A percentile compares a stretch with the other conserved stretches of the same genome.
These are phyloP conservation scores for Ophraella communa DNA, from an alignment of 2,888 invertebrate species.

Conservation along the genomic window DNA sequence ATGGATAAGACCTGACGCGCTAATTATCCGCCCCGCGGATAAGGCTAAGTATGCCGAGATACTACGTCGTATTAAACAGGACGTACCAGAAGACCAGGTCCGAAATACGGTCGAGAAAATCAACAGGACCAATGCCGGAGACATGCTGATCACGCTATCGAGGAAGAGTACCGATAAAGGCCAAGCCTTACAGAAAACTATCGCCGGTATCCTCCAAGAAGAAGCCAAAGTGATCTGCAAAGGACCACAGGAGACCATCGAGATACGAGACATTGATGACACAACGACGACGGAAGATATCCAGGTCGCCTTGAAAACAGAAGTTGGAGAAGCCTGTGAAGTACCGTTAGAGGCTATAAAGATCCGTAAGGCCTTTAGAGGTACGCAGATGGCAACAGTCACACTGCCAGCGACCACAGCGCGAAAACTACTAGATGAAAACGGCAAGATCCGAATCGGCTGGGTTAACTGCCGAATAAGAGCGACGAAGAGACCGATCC, in stretches of 20 bases:
- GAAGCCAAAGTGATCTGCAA: background rate
- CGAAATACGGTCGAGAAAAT: too few relatives aligned
- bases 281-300: background rate
- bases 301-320: background rate
- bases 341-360: background rate
- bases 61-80: background rate
- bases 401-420: background rate
- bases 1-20: background rate
- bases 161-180: too few relatives aligned
- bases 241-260: background rate
- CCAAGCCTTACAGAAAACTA: background rate
- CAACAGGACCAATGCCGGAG: background rate
- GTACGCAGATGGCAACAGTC: background rate
- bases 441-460: background rate
- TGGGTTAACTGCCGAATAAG: too few relatives aligned
- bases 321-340: background rate
- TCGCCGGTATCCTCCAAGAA: background rate
- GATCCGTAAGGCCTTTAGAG: background rate
- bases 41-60: background rate
- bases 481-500: too few relatives aligned
- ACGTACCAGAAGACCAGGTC: background rate
- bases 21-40: background rate
- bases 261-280: background rate
- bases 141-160: background rate
- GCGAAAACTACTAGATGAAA: background rate